Base-by-base conservation (phyloP, 2,888 invertebrate species). In the Aphidoletes aphidimyza region DNA sequence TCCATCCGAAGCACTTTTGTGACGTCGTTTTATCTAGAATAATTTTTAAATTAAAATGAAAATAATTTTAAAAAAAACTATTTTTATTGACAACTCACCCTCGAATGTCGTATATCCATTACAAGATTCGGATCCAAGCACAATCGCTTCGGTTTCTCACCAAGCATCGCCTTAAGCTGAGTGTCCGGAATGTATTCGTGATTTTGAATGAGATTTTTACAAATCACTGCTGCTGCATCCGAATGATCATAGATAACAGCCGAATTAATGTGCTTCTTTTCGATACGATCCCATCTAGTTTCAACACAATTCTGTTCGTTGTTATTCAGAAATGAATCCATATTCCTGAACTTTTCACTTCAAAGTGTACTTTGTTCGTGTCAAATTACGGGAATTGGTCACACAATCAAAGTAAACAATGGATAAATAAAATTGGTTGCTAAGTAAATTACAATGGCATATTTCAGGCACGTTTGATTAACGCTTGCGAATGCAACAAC, bases 281-380 rank as follows among this genome's bases (percentile, higher is more conserved):
- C 87, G 84, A 90, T 90, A 83, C 90, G 89, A 87, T 90, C 90
- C 90, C 90, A 90, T 83, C 90, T 88, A 22, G 89, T 88, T 30
- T 88, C 88, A 9, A 22, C 1, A 83, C 19, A 1, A 42, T 83
- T 45, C 22, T 39, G 1, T 8, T 83, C 39, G 2, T 83, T 26
- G 81, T 39, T 83, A 5, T 69, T 14, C 14, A 69, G 22, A 37
- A 81, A 81, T 37, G 37, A 37, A 1, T 81, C 37, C 81, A 81
- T 81, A 37, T 81, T 69, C 9, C 6, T 54, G 3, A 9, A 54
- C 2, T 54, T n/a, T 22, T 22, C 69, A 30, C 34, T 69, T 9
- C 69, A 69, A 11, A 69, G 69, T 69, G 14, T 69, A 5, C 69
- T 69, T 11, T 34, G 69, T 6, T n/a, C 34, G 34, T 30, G 34